Evolutionary conservation across 2,797 vertebrate species (phyloP).

Genomic region (Potorous gilbertii): DNA sequence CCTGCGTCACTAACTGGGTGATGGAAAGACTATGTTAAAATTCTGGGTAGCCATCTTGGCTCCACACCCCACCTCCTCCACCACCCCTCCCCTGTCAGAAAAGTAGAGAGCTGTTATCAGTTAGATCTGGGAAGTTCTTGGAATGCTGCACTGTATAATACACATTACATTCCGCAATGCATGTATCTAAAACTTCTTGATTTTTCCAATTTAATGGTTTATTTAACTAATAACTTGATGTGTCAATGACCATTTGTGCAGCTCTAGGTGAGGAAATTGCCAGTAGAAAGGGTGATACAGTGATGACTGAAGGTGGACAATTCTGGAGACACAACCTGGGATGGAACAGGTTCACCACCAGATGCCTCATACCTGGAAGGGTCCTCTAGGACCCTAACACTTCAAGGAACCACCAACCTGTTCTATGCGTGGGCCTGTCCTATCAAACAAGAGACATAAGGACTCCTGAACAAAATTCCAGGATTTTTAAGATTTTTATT

Average conservation of each 20-base stretch:
- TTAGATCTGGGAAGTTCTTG: neutral
- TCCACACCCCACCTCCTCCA: neutral
- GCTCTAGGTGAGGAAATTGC: neutral
- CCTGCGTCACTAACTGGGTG: neutral
- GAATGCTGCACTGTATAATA: neutral
- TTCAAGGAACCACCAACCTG: neutral
- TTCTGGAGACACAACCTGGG: neutral
- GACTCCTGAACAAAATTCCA: neutral
- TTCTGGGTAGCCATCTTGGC: neutral
- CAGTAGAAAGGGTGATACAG: neutral
- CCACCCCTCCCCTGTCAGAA: neutral
- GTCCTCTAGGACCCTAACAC: neutral
- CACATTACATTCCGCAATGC: neutral
- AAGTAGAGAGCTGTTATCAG: neutral
- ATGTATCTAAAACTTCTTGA: neutral
- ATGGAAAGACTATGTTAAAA: neutral
- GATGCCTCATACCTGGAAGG: neutral
- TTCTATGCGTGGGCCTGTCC: neutral
- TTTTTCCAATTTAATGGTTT: neutral
- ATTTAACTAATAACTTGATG: neutral
- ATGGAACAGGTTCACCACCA: neutral
- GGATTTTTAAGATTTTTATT: neutral
- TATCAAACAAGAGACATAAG: neutral
- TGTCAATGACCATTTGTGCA: neutral
- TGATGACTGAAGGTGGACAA: neutral